Percentiles rank a stretch among this genome's conserved stretches.
Conservation (phyloP, 2,888 invertebrate species). For the Scaptomyza polygonia region DNA sequence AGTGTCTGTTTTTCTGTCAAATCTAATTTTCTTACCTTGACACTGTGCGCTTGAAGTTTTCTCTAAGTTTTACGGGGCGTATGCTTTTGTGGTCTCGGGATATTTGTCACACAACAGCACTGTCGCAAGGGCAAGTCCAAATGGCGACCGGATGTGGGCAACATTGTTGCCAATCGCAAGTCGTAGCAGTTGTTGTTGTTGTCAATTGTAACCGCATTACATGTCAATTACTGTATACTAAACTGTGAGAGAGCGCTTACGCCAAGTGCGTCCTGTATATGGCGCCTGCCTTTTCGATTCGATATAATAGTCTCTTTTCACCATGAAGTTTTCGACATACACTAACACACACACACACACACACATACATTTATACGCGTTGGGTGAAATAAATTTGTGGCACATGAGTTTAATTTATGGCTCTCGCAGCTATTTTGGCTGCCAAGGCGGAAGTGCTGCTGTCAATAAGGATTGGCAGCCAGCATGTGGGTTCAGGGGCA, state of each 20-base stretch:
- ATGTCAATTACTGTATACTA: conserved; percentile 78
- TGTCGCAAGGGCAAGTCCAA: conserved; percentile 42
- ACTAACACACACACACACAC: conserved; percentile 10
- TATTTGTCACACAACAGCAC: conserved; percentile 62
- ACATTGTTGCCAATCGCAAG: conserved; percentile 53
- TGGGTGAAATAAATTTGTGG: conserved; percentile 67
- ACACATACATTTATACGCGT: conserved; percentile 22
- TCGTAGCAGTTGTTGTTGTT: conserved; percentile 56
- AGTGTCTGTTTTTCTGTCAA: neutral
- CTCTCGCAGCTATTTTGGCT: conserved; percentile 78
- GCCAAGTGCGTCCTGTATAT: conserved; percentile 59
- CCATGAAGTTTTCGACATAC: conserved; percentile 52
- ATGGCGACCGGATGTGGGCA: conserved; percentile 66
- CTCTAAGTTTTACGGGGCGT: conserved; percentile 50
- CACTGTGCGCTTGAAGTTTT: conserved; percentile 45
- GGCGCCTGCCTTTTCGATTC: conserved; percentile 50
- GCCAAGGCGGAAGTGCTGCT: conserved; percentile 78
- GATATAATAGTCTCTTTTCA: conserved; percentile 55
- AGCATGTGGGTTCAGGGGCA: conserved; percentile 34
- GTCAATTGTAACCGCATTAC: conserved; percentile 77
- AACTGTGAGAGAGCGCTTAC: conserved; percentile 71
- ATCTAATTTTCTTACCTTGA: no score
- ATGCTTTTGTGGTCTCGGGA: conserved; percentile 43
- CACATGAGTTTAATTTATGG: conserved; percentile 78
- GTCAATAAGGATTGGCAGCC: conserved; percentile 79